Evolutionary conservation across 2,113 vertebrate species (phyloP).

Genomic region (Gila orcuttii): DNA sequence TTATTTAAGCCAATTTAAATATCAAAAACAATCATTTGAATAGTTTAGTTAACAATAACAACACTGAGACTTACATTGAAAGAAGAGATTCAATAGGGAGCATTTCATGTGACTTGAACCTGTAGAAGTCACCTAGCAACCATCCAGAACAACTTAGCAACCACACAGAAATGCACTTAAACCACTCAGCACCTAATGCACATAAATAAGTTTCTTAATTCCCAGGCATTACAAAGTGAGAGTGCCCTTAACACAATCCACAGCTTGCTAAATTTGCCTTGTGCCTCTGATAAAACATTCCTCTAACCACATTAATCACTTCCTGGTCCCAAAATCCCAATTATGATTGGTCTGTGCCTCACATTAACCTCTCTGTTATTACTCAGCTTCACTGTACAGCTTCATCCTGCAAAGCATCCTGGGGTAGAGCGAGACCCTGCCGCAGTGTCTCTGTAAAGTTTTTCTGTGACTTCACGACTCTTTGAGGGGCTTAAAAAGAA

Average conservation of each 20-base stretch:
- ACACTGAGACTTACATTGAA: neutral
- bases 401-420: slow-evolving; percentile 7
- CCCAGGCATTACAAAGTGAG: neutral
- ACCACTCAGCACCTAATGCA: neutral
- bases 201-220: neutral
- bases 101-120: neutral
- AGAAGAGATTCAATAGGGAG: neutral
- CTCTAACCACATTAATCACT: slow-evolving; percentile 11
- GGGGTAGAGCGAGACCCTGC: neutral
- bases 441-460: neutral
- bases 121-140: neutral
- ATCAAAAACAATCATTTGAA: too few relatives aligned
- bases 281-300: neutral
- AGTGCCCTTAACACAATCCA: slow-evolving; percentile 1
- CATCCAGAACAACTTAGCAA: neutral
- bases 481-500: too few relatives aligned
- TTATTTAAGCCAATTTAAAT: too few relatives aligned
- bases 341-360: neutral
- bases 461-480: neutral
- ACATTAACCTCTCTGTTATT: slow-evolving; percentile 28
- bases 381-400: neutral
- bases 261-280: slow-evolving; percentile 6
- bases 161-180: neutral
- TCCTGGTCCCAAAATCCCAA: slow-evolving; percentile 13
- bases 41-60: neutral